Conservation (phyloP, 2,888 invertebrate species). For the Limenitis camilla region DNA sequence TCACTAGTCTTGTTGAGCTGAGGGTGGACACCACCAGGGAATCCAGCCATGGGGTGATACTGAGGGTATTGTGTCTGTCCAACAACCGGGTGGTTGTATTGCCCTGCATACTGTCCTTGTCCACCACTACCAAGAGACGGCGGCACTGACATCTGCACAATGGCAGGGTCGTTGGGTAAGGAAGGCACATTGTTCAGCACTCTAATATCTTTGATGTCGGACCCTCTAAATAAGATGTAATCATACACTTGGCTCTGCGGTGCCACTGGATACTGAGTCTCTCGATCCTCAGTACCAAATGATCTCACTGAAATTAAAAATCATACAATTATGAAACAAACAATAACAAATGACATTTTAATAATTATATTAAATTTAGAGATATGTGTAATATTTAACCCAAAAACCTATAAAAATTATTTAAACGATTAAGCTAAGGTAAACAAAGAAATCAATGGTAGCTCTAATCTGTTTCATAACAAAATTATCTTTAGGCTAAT, state of each 20-base stretch:
- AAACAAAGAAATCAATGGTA: too few relatives aligned
- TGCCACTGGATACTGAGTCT: conserved; percentile 95
- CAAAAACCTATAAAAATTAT: too few relatives aligned
- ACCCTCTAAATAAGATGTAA: conserved; percentile 97
- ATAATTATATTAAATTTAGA: too few relatives aligned
- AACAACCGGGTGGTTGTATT: conserved; percentile 83
- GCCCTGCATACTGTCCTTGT: conserved; percentile 75
- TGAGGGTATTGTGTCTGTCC: conserved; percentile 70
- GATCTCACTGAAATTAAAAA: conserved; percentile 86
- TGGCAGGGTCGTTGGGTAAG: conserved; percentile 97
- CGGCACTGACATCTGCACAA: conserved; percentile 91
- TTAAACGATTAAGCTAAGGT: too few relatives aligned
- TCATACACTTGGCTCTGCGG: conserved; percentile 98
- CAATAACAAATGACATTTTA: too few relatives aligned
- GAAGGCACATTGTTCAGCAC: conserved; percentile 92
- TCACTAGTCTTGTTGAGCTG: conserved; percentile 71
- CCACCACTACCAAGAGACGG: conserved; percentile 79
- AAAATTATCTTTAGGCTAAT: too few relatives aligned
- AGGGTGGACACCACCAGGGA: conserved; percentile 63
- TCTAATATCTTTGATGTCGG: conserved; percentile 98
- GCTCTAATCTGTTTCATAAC: too few relatives aligned
- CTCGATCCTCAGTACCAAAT: conserved; percentile 98
- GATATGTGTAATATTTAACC: too few relatives aligned
- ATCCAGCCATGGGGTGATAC: conserved; percentile 70
- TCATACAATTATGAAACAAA: conserved; percentile 17